phyloP scores from a whole-genome alignment of 2,888 invertebrate species.

The Calameuta filiformis region DNA sequence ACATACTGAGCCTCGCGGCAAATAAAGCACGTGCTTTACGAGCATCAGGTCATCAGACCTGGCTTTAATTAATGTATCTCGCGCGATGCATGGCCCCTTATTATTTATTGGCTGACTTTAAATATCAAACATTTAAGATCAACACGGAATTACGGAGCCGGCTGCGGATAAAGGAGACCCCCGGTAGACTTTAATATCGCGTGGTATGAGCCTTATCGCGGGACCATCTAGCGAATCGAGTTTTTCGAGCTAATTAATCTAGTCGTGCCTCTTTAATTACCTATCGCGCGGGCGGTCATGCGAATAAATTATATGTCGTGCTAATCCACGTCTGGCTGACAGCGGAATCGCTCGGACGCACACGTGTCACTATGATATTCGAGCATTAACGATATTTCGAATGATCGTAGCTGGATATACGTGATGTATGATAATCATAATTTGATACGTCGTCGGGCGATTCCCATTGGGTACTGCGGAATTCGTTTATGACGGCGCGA shows the following conservation, averaged over 20 bases:
- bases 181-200: constrained; percentile 12
- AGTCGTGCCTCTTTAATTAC: constrained; percentile 41
- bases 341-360: not conserved
- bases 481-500: not conserved
- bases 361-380: not conserved
- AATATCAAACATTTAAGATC: constrained; percentile 4
- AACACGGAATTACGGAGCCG: not conserved
- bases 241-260: constrained; percentile 41
- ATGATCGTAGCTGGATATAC: not conserved
- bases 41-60: not conserved
- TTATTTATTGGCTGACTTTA: not conserved
- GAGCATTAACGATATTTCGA: not conserved
- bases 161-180: not conserved
- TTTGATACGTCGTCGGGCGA: not conserved
- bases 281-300: constrained; percentile 26
- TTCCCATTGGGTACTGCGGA: not conserved
- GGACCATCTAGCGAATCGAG: constrained; percentile 5
- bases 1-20: not conserved
- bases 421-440: not conserved
- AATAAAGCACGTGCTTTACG: not conserved
- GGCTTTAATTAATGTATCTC: constrained; percentile 3
- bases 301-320: constrained; percentile 42
- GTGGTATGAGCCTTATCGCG: constrained; percentile 9
- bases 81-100: constrained; percentile 1
- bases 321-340: not conserved